Evolutionary conservation across 1,140 invertebrate genomes (phyloP).

Genomic region (Trichomalopsis sarcophagae): DNA sequence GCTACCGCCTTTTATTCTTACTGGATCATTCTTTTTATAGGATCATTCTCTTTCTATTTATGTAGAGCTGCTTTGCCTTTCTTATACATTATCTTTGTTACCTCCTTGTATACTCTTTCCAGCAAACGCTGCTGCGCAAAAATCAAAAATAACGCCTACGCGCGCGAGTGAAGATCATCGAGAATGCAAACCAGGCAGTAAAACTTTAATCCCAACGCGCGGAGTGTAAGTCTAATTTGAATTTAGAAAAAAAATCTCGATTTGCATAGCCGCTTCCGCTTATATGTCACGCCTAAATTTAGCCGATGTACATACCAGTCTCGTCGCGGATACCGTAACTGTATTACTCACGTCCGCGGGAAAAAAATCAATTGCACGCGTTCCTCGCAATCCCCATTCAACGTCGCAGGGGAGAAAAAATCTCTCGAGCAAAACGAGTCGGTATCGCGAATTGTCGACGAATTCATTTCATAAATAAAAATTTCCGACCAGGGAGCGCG

Average conservation of each 20-base stretch:
- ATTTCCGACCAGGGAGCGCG: slow-evolving; percentile 19
- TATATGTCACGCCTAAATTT: not conserved
- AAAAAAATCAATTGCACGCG: not conserved
- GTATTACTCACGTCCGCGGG: not conserved
- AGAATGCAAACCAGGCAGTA: not conserved
- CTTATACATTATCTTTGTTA: too few relatives aligned
- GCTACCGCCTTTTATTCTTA: not conserved
- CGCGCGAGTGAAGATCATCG: not conserved
- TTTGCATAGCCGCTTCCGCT: not conserved
- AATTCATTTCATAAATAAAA: slow-evolving; percentile 51
- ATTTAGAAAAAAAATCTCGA: not conserved
- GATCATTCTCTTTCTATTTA: too few relatives aligned
- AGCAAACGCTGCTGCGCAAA: too few relatives aligned
- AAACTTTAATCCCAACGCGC: not conserved
- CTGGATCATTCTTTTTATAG: not conserved
- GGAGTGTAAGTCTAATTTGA: not conserved
- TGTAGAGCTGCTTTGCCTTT: slow-evolving; percentile 20
- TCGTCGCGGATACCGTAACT: not conserved
- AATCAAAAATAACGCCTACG: not conserved
- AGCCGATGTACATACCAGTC: not conserved
- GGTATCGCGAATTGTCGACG: slow-evolving; percentile 16
- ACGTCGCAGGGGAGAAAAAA: too few relatives aligned
- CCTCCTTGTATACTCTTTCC: too few relatives aligned
- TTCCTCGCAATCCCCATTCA: too few relatives aligned
- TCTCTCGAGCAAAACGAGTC: not conserved